Conservation (phyloP, 2,888 invertebrate species). For the Tuta absoluta region DNA sequence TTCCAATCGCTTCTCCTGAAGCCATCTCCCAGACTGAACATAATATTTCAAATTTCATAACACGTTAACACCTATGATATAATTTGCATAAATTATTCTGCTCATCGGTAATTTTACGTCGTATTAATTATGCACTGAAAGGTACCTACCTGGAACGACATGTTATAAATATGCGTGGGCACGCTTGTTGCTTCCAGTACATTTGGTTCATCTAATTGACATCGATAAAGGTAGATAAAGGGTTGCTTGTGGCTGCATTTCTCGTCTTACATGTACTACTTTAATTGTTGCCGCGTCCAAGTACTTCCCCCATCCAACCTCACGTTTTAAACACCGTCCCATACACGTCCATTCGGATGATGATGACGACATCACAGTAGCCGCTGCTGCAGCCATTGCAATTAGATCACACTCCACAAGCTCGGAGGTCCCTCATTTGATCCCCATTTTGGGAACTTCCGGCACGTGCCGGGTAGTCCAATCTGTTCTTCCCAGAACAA, state of each 20-base stretch:
- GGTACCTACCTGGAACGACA: background rate
- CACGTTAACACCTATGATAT: background rate
- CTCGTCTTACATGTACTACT: background rate
- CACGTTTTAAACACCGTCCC: too few species aligned
- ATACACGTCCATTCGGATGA: too few species aligned
- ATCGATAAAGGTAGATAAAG: background rate
- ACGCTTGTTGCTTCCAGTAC: background rate
- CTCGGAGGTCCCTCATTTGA: too few species aligned
- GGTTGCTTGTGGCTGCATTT: background rate
- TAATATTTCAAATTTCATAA: background rate
- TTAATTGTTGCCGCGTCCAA: too few species aligned
- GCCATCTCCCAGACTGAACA: background rate
- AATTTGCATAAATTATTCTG: constrained; percentile 17
- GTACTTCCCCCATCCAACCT: too few species aligned
- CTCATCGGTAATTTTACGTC: constrained; percentile 28
- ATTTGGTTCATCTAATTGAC: background rate
- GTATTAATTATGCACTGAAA: constrained; percentile 32
- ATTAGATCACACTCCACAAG: too few species aligned
- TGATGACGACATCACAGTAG: too few species aligned
- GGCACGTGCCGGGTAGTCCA: too few species aligned
- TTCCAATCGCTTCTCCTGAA: background rate
- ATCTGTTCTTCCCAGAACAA: too few species aligned
- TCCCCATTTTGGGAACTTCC: too few species aligned
- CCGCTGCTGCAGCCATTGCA: too few species aligned
- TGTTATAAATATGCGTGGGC: background rate